phyloP scores from a whole-genome alignment of 2,113 vertebrate genomes.

The Miniopterus natalensis region DNA sequence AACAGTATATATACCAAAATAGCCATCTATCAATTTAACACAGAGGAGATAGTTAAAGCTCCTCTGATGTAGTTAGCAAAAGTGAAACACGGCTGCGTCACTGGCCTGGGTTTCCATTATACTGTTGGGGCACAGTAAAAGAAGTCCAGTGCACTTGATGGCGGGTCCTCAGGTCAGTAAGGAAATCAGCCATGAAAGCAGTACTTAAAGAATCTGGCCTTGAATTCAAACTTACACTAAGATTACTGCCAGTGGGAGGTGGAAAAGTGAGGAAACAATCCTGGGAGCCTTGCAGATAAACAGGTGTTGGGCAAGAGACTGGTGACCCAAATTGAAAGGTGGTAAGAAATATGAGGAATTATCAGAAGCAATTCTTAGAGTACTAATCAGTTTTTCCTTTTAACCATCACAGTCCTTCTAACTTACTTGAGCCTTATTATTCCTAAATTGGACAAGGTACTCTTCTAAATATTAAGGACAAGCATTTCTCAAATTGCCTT shows the following conservation, averaged over 20 bases:
- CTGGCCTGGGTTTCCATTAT: background rate
- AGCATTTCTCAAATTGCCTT: constrained; percentile 52
- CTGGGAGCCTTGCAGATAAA: constrained; percentile 46
- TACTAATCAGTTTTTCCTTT: constrained; percentile 28
- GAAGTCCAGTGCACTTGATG: background rate
- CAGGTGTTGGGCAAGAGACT: constrained; percentile 65
- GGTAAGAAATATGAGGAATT: constrained; percentile 63
- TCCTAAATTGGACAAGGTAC: constrained; percentile 42
- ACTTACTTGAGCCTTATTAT: constrained; percentile 4
- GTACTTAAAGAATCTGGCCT: constrained; percentile 50
- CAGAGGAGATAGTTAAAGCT: background rate
- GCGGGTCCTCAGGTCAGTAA: background rate
- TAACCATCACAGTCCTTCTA: background rate
- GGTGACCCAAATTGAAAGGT: constrained; percentile 62
- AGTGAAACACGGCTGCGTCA: background rate
- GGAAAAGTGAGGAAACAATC: constrained; percentile 59
- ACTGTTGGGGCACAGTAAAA: background rate
- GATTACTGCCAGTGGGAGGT: constrained; percentile 25
- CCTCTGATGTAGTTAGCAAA: background rate
- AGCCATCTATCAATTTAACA: constrained; percentile 27
- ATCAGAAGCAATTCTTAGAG: constrained; percentile 44
- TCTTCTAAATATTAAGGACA: constrained; percentile 41
- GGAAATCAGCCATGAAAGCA: background rate
- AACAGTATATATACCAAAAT: background rate
- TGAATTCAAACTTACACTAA: constrained; percentile 62